phyloP scores from a whole-genome alignment of 2,113 vertebrate species.

The Dipodomys merriami region DNA sequence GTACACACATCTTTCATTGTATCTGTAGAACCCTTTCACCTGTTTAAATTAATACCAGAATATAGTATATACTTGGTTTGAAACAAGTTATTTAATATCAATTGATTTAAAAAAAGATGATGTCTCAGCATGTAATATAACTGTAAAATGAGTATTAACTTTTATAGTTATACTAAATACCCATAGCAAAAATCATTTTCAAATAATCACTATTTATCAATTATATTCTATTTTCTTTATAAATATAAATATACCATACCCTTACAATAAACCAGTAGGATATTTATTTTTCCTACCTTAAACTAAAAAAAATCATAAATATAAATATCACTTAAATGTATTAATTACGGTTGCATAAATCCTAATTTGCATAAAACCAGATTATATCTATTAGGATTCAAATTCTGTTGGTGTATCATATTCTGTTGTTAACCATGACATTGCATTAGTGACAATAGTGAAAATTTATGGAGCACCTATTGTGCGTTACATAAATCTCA shows the following conservation, averaged over 20 bases:
- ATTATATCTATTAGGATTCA: background rate
- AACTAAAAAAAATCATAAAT: background rate
- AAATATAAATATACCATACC: background rate
- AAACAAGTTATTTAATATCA: background rate
- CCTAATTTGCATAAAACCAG: background rate
- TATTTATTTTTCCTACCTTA: background rate
- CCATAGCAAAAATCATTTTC: background rate
- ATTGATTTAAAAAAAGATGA: background rate
- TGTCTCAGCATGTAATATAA: background rate
- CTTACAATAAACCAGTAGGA: background rate
- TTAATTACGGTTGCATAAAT: no score
- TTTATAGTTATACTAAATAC: background rate
- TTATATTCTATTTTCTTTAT: background rate
- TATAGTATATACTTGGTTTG: background rate
- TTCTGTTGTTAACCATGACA: background rate
- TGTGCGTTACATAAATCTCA: background rate
- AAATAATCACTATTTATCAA: background rate
- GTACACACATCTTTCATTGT: background rate
- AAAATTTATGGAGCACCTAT: background rate
- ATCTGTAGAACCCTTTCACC: rapidly evolving
- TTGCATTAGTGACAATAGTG: background rate
- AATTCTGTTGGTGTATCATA: background rate
- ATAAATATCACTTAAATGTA: background rate
- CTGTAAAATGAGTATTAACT: background rate
- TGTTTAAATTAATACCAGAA: background rate